Evolutionary conservation across 2,797 vertebrate genomes (phyloP), one percentile per base, ranked within the genome.

Genomic region (Stomatorhinus walkeri): DNA sequence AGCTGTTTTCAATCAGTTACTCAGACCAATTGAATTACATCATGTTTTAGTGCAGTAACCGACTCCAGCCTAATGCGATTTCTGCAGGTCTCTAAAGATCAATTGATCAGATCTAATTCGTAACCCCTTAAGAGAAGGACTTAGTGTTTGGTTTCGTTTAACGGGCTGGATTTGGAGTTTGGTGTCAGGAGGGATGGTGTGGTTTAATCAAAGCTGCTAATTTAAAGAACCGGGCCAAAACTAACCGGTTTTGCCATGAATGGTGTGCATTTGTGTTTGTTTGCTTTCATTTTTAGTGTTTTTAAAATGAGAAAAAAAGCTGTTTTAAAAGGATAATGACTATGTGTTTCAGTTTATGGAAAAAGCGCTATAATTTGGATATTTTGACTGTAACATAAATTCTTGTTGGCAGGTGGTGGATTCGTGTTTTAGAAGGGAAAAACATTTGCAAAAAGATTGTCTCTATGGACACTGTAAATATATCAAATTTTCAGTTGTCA

Each of bases 61-160:
- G 97, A 99, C 98, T 99, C 97, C 97, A 98, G 97, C 97, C 98
- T 99, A 98, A 99, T 98, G 96, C 93, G 96, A 98, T 99, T 98
- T 98, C 95, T 97, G 96, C 94, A 96, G 96, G 97, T 98, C 97
- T 97, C 97, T 93, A 95, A 98, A 98, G 98, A 99, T 98, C 98
- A 97, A 98, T 99, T 98, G 97, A 99, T 98, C 97, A 97, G 97
- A 97, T 97, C 97, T 98, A 97, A 97, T 97, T 97, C 96, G 96
- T 96, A 97, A 96, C 97, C 95, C 93, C 94, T 94, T 94, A 94
- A 95, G 94, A 95, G 93, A 95, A 93, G 93, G 89, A 92, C 79
- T 54, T 54, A n/a, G 83, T 24, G 90, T 93, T 92, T 92, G 92
- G 88, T 86, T 89, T 90, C 54, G 87, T 91, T 81, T 88, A 88